Evolutionary conservation across 2,797 vertebrate species (phyloP).

Genomic region (Antennarius maculatus): DNA sequence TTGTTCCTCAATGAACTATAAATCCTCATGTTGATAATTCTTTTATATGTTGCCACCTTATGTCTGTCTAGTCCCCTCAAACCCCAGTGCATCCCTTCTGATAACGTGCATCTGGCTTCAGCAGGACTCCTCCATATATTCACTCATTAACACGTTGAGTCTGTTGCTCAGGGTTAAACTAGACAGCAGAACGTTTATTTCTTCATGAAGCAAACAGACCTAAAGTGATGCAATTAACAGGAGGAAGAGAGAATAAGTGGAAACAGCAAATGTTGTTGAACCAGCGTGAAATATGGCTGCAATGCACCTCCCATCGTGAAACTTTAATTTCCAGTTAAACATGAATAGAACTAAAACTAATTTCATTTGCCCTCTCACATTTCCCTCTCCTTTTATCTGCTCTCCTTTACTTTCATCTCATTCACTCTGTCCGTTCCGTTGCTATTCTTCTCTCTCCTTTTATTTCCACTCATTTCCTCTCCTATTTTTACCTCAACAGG

Average conservation of each 20-base stretch:
- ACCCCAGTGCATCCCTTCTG: background rate
- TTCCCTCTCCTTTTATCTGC: conserved; percentile 6
- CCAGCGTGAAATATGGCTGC: conserved; percentile 34
- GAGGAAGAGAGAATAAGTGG: conserved; percentile 20
- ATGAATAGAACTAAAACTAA: conserved; percentile 51
- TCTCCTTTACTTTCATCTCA: background rate
- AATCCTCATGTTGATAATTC: background rate
- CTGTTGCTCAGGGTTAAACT: conserved; percentile 19
- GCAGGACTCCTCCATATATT: background rate
- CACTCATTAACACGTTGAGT: background rate
- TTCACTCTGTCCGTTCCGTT: background rate
- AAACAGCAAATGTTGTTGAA: conserved; percentile 30
- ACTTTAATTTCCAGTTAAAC: conserved; percentile 63
- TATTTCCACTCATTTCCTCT: background rate
- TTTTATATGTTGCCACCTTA: background rate
- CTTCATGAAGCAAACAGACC: conserved; percentile 25
- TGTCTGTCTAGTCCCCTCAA: background rate
- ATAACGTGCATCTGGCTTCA: background rate
- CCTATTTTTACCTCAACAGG: conserved; percentile 40
- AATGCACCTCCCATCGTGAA: conserved; percentile 41
- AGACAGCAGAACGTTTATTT: conserved; percentile 18
- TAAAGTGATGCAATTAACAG: conserved; percentile 33
- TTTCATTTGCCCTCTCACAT: conserved; percentile 46
- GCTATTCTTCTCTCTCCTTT: background rate
- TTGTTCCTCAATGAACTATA: background rate